Percentiles rank a stretch among this genome's conserved stretches.
These are phyloP conservation scores for Cacatua alba DNA, from an alignment of 2,113 vertebrate species.

Conservation along the genomic window DNA sequence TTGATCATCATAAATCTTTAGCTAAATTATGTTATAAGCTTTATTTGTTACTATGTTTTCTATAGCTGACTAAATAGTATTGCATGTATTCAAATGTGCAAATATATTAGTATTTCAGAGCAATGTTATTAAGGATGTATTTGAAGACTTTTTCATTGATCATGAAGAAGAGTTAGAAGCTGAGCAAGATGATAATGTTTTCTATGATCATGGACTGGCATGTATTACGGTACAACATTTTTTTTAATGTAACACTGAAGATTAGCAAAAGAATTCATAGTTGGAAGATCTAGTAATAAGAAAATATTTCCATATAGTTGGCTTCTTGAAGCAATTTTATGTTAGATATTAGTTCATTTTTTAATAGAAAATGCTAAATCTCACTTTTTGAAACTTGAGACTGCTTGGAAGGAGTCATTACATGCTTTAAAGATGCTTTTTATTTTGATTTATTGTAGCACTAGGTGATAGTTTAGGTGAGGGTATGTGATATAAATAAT, in stretches of 20 bases:
- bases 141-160: constrained; percentile 28
- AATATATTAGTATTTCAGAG: constrained; percentile 12
- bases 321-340: background rate
- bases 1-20: background rate
- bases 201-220: background rate
- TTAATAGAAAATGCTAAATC: background rate
- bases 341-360: background rate
- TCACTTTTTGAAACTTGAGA: background rate
- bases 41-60: background rate
- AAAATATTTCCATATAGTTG: background rate
- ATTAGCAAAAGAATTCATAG: background rate
- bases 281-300: background rate
- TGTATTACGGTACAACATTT: background rate
- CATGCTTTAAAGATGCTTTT: background rate
- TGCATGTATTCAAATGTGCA: background rate
- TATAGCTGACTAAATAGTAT: background rate
- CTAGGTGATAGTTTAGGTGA: background rate
- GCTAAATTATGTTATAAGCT: background rate
- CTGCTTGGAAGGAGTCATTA: background rate
- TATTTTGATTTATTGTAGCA: background rate
- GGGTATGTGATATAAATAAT: background rate
- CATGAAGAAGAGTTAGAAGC: background rate
- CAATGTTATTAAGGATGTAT: background rate
- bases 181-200: background rate
- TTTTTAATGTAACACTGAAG: background rate